Percentiles rank a stretch among this genome's conserved stretches.
Evolutionary conservation across 2,888 invertebrate species (phyloP).

Genomic region (Drosophila paramelanica): DNA sequence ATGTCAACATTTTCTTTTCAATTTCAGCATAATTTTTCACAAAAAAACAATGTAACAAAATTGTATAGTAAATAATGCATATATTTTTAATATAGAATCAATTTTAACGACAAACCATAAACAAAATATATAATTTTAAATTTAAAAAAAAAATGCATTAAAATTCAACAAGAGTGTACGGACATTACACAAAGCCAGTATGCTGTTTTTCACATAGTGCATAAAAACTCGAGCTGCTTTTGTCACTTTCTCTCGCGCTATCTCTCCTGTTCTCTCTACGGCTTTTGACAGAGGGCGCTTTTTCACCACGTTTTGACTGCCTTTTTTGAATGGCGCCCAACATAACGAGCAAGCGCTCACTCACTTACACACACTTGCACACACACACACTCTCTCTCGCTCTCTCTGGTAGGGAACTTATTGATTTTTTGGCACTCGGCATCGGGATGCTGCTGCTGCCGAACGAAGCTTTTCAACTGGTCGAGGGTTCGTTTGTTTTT

Average conservation of each 20-base stretch:
- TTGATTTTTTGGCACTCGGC: constrained; percentile 61
- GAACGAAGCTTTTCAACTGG: constrained; percentile 65
- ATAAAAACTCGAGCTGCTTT: constrained; percentile 26
- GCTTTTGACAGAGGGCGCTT: constrained; percentile 8
- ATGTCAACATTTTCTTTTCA: too few relatives aligned
- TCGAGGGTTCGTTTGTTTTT: constrained; percentile 29
- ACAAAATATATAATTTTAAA: too few relatives aligned
- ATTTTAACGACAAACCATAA: too few relatives aligned
- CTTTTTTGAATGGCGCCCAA: neutral
- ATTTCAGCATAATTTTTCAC: too few relatives aligned
- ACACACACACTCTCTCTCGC: neutral
- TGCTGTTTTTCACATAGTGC: neutral
- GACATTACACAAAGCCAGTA: too few relatives aligned
- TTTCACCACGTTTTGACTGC: neutral
- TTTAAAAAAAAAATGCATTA: too few relatives aligned
- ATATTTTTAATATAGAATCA: too few relatives aligned
- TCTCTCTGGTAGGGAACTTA: constrained; percentile 34
- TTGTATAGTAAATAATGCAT: too few relatives aligned
- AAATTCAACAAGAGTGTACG: too few relatives aligned
- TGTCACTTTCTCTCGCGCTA: constrained; percentile 4
- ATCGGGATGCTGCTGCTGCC: constrained; percentile 63
- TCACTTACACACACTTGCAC: constrained; percentile 1
- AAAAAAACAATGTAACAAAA: too few relatives aligned
- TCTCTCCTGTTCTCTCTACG: neutral
- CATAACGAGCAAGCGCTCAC: constrained; percentile 17